Conservation (phyloP, 2,888 invertebrate genomes). For the Melanargia galathea region DNA sequence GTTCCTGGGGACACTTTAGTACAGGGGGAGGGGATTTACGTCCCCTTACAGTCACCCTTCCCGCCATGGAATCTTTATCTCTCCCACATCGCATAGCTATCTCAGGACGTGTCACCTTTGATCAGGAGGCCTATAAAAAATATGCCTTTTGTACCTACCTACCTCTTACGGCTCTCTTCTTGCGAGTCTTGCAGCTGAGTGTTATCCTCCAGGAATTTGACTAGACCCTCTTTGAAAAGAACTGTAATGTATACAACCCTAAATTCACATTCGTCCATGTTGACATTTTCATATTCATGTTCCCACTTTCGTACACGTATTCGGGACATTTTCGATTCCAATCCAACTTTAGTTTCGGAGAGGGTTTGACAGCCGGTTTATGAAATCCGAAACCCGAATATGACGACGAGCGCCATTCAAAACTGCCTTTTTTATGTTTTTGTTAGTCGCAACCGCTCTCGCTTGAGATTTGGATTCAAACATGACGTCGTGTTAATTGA, state of each 20-base stretch:
- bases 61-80: too few relatives aligned
- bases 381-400: slow-evolving; percentile 12
- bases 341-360: slow-evolving; percentile 13
- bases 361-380: slow-evolving; percentile 14
- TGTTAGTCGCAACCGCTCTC: background rate
- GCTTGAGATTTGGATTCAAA: background rate
- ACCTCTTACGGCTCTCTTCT: too few relatives aligned
- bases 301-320: slow-evolving; percentile 7
- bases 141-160: too few relatives aligned
- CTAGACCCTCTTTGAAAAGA: background rate
- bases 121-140: too few relatives aligned
- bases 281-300: slow-evolving; percentile 10
- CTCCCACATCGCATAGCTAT: too few relatives aligned
- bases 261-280: background rate
- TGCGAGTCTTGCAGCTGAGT: too few relatives aligned
- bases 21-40: too few relatives aligned
- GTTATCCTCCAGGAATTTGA: background rate
- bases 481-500: background rate
- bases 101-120: too few relatives aligned
- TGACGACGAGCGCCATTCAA: slow-evolving; percentile 2
- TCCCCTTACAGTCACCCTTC: too few relatives aligned
- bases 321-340: slow-evolving; percentile 11
- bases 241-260: background rate
- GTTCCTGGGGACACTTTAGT: too few relatives aligned
- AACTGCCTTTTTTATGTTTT: background rate